phyloP scores from a whole-genome alignment of 1,140 invertebrate species.

The Drosophila athabasca region DNA sequence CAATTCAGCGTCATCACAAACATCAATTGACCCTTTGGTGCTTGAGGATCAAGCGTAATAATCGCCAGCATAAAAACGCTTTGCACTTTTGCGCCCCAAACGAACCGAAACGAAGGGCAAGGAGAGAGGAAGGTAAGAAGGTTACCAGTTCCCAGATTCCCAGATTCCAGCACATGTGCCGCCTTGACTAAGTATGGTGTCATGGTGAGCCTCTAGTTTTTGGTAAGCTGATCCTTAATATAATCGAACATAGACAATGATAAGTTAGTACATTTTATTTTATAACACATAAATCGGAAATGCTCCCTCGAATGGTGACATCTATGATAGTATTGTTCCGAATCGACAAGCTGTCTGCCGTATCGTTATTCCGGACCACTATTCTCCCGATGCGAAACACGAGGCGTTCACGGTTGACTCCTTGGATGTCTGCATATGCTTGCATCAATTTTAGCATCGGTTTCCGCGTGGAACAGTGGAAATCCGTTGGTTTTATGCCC shows the following conservation, averaged over 20 bases:
- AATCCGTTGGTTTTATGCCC: not conserved
- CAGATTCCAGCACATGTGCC: constrained; percentile 24
- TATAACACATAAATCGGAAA: no score
- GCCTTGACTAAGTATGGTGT: not conserved
- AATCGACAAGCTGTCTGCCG: not conserved
- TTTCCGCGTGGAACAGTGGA: not conserved
- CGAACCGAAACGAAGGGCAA: not conserved
- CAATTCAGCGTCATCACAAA: constrained; percentile 81
- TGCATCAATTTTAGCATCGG: not conserved
- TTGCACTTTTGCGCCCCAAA: constrained; percentile 70
- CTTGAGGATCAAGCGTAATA: constrained; percentile 83
- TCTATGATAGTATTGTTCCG: no score
- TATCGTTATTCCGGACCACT: not conserved
- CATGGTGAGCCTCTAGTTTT: no score
- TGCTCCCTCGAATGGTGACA: no score
- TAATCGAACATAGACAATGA: no score
- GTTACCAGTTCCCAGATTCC: constrained; percentile 19
- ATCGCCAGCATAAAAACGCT: constrained; percentile 82
- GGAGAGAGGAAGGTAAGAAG: no score
- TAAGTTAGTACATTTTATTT: no score
- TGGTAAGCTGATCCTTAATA: no score
- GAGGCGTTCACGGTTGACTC: not conserved
- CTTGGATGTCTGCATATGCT: constrained; percentile 1
- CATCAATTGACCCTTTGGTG: constrained; percentile 83
- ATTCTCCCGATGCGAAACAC: not conserved